phyloP scores from a whole-genome alignment of 2,797 vertebrate genomes.

The Cynodonichthys magdalenae region DNA sequence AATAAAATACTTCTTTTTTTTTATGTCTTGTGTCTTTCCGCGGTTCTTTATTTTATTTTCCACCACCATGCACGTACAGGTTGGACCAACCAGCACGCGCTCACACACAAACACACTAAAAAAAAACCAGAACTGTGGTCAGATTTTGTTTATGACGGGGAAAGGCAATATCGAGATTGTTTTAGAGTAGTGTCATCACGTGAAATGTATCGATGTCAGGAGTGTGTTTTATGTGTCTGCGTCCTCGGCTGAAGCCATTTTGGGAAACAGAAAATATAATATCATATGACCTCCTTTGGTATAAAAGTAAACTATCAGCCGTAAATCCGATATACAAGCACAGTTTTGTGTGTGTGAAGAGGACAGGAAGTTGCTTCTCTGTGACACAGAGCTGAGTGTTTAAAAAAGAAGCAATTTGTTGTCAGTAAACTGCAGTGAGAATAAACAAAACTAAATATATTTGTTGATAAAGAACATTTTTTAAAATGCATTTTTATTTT shows the following conservation, averaged over 20 bases:
- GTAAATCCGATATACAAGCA: constrained; percentile 77
- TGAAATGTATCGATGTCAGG: constrained; percentile 79
- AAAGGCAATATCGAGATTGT: constrained; percentile 82
- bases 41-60: constrained; percentile 17
- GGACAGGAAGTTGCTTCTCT: constrained; percentile 30
- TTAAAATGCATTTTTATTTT: not conserved
- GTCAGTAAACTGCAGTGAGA: constrained; percentile 24
- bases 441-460: not conserved
- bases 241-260: constrained; percentile 74
- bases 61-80: constrained; percentile 23
- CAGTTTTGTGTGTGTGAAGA: constrained; percentile 54
- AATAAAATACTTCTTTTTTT: constrained; percentile 51
- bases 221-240: constrained; percentile 76
- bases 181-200: constrained; percentile 80
- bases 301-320: constrained; percentile 79
- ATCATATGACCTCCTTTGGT: constrained; percentile 77
- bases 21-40: constrained; percentile 34
- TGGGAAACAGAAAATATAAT: constrained; percentile 81
- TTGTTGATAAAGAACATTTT: not conserved
- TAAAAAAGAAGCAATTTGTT: constrained; percentile 27
- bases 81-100: constrained; percentile 44
- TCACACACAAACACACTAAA: constrained; percentile 31
- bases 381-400: constrained; percentile 25
- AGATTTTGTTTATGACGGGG: constrained; percentile 79
- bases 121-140: constrained; percentile 70